These are phyloP conservation scores for Heterodera filipjevi DNA, from an alignment of 2,888 invertebrate genomes.

Conservation along the genomic window DNA sequence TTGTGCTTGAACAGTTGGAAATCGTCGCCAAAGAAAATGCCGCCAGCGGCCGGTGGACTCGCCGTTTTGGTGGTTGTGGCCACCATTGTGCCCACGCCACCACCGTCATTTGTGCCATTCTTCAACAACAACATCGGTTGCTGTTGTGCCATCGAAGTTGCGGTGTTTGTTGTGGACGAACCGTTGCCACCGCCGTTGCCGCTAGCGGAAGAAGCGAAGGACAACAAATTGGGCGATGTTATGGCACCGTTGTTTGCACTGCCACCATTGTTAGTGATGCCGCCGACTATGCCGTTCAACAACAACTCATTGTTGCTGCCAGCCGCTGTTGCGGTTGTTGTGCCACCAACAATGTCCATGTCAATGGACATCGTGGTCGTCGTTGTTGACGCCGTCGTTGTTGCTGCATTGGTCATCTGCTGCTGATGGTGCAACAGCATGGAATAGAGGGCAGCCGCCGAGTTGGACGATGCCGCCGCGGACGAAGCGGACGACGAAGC, in stretches of 20 bases:
- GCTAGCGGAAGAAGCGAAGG: no score
- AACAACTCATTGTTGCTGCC: not conserved
- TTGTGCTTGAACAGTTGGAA: conserved; percentile 14
- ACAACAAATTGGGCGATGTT: not conserved
- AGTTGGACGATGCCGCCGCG: not conserved
- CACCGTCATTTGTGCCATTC: not conserved
- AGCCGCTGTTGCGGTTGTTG: not conserved
- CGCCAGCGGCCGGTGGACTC: not conserved
- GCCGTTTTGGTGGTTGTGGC: not conserved
- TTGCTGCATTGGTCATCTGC: not conserved
- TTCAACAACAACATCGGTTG: not conserved
- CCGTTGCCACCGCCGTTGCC: no score
- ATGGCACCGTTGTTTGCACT: not conserved
- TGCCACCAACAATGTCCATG: not conserved
- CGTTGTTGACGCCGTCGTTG: not conserved
- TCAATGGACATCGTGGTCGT: not conserved
- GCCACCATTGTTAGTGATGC: not conserved
- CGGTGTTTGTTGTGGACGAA: no score
- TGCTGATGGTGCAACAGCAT: conserved; percentile 21
- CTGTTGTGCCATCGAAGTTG: not conserved
- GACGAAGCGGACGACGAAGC: not conserved
- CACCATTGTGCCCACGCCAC: no score
- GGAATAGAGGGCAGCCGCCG: conserved; percentile 18
- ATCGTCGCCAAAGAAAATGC: conserved; percentile 26
- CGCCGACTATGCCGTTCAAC: not conserved